Evolutionary conservation across 2,888 invertebrate genomes (phyloP).

Genomic region (Euzophera pinguis): DNA sequence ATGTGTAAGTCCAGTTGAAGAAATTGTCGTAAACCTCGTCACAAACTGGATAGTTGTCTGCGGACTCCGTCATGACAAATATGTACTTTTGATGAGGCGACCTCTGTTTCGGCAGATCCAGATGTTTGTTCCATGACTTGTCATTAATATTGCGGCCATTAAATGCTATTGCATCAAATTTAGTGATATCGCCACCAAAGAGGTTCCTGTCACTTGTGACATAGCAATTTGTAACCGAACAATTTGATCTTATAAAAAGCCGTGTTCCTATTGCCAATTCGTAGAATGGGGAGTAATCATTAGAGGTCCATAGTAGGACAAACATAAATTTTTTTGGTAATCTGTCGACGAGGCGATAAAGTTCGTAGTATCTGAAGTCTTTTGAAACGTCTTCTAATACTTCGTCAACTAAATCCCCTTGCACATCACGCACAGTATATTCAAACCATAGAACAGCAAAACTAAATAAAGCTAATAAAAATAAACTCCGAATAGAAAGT

Average conservation of each 20-base stretch:
- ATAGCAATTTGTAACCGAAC: constrained; percentile 54
- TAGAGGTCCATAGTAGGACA: constrained; percentile 54
- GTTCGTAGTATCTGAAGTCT: constrained; percentile 50
- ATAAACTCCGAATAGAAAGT: constrained; percentile 39
- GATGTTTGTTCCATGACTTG: background rate
- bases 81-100: constrained; percentile 58
- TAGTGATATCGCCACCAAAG: constrained; percentile 41
- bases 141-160: constrained; percentile 49
- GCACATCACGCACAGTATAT: constrained; percentile 27
- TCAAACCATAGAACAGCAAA: constrained; percentile 47
- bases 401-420: constrained; percentile 38
- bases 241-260: constrained; percentile 55
- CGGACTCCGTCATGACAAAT: constrained; percentile 62
- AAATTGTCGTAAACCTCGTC: constrained; percentile 45
- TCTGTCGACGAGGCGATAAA: constrained; percentile 45
- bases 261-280: constrained; percentile 48
- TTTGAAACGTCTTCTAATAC: constrained; percentile 48
- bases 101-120: constrained; percentile 40
- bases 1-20: constrained; percentile 70
- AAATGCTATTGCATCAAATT: constrained; percentile 59
- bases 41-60: constrained; percentile 59
- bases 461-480: constrained; percentile 40
- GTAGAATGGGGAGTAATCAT: constrained; percentile 48
- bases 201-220: constrained; percentile 46
- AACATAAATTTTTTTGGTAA: constrained; percentile 52